Evolutionary conservation across 1,140 invertebrate species (phyloP).

Genomic region (Pseudomyrmex concolor): DNA sequence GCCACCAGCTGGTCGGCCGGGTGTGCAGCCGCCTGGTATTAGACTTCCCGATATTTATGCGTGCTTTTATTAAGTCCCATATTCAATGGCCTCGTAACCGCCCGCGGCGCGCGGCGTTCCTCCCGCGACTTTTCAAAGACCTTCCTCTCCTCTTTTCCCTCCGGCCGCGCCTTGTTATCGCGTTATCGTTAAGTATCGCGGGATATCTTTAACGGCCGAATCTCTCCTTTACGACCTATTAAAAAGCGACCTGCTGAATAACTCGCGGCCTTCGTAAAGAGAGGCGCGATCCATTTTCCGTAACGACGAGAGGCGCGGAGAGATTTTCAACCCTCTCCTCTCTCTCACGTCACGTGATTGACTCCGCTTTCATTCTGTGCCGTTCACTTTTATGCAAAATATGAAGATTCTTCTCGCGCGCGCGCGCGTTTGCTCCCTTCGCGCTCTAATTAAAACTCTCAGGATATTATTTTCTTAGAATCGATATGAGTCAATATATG

Average conservation of each 20-base stretch:
- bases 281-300: slow-evolving; percentile 5
- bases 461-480: background rate
- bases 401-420: too few species aligned
- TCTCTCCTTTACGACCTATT: slow-evolving; percentile 5
- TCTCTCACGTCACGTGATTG: background rate
- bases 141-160: too few species aligned
- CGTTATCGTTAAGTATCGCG: slow-evolving; percentile 34
- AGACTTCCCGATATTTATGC: slow-evolving; percentile 75
- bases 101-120: slow-evolving; percentile 21
- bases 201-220: slow-evolving; percentile 6
- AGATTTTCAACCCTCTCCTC: background rate
- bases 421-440: too few species aligned
- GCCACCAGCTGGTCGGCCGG: slow-evolving; percentile 68
- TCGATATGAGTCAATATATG: background rate
- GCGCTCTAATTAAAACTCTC: slow-evolving; percentile 14
- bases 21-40: slow-evolving; percentile 62
- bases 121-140: slow-evolving; percentile 54
- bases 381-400: too few species aligned
- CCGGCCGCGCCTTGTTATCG: background rate
- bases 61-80: slow-evolving; percentile 73
- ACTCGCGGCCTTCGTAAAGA: background rate
- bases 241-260: slow-evolving; percentile 6
- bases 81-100: slow-evolving; percentile 51
- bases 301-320: background rate
- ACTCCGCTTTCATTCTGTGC: background rate